These are phyloP conservation scores for Drosophila basisetae DNA, from an alignment of 2,888 invertebrate genomes.

Conservation along the genomic window DNA sequence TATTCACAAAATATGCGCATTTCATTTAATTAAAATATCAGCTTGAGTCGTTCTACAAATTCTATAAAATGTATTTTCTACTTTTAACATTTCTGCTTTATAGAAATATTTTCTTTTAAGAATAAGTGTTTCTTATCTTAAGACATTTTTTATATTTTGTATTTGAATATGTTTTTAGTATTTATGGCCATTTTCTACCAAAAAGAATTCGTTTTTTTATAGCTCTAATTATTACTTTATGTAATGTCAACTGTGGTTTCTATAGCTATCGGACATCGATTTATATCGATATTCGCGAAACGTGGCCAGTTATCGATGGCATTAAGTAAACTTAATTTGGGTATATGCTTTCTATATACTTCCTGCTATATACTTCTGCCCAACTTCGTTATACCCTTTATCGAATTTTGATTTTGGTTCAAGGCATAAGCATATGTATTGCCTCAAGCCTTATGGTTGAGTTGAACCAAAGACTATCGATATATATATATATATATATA, in stretches of 20 bases:
- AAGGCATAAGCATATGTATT: no score
- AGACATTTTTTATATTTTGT: neutral
- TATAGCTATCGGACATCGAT: neutral
- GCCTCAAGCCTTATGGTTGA: no score
- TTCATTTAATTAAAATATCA: no score
- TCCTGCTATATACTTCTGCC: no score
- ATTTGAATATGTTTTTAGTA: neutral
- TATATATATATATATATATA: neutral
- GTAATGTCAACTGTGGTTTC: neutral
- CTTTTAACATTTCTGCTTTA: neutral
- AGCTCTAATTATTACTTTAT: neutral
- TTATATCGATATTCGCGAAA: neutral
- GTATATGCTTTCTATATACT: neutral
- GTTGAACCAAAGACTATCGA: neutral
- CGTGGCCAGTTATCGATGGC: fast-evolving
- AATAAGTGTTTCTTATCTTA: neutral
- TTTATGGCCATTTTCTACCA: neutral
- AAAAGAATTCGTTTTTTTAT: neutral
- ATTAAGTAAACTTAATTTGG: neutral
- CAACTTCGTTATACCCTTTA: no score
- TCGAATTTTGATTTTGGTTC: no score
- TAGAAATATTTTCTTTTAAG: neutral
- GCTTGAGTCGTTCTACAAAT: neutral
- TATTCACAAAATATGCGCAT: no score
- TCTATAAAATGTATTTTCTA: neutral